These are phyloP conservation scores for Indri indri DNA, from an alignment of 2,113 vertebrate species.

Conservation along the genomic window DNA sequence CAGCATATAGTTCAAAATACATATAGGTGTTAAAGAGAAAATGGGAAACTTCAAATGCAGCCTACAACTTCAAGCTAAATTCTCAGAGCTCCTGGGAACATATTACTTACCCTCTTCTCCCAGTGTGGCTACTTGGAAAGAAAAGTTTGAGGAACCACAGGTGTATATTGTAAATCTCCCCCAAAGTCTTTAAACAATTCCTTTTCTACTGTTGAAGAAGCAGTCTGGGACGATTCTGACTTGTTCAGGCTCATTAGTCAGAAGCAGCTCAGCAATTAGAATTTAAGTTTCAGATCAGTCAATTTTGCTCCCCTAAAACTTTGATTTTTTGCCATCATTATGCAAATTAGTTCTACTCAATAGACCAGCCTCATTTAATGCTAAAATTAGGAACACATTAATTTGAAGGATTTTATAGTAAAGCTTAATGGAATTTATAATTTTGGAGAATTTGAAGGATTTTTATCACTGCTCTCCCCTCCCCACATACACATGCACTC, in stretches of 20 bases:
- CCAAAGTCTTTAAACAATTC: background rate
- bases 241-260: slow-evolving; percentile 40
- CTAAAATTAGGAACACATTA: slow-evolving; percentile 71
- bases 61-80: background rate
- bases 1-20: background rate
- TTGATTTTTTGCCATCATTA: slow-evolving; percentile 65
- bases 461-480: background rate
- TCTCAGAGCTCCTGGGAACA: background rate
- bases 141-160: background rate
- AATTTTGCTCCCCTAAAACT: slow-evolving; percentile 59
- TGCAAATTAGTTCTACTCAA: slow-evolving; percentile 60
- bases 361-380: slow-evolving; percentile 52
- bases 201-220: background rate
- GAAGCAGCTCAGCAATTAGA: slow-evolving; percentile 43
- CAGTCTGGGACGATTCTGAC: background rate
- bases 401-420: slow-evolving; percentile 63
- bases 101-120: background rate
- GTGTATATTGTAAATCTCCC: background rate
- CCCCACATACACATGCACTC: background rate
- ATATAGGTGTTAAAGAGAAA: background rate
- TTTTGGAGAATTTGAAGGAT: slow-evolving; percentile 53
- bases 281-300: slow-evolving; percentile 44
- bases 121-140: background rate
- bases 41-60: background rate
- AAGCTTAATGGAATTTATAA: slow-evolving; percentile 67